Evolutionary conservation across 2,113 vertebrate species (phyloP).

Genomic region (Cheirogaleus medius): DNA sequence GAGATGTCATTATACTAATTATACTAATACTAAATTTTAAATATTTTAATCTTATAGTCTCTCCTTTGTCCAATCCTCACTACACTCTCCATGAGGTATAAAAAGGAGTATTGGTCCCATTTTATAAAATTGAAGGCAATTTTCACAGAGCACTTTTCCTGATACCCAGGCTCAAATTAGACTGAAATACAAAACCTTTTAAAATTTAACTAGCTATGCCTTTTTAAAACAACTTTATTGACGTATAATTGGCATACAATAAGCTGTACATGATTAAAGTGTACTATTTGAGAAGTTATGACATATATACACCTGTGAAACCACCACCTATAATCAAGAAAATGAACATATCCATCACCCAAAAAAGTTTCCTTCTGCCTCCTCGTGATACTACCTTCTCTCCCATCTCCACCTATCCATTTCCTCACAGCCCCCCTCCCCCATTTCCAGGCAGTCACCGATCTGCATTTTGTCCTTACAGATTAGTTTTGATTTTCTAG

Average conservation of each 20-base stretch:
- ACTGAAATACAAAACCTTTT: background rate
- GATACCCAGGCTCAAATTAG: background rate
- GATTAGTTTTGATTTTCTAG: background rate
- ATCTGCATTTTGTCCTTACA: background rate
- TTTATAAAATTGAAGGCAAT: conserved; percentile 1
- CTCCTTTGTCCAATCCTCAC: background rate
- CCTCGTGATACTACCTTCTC: background rate
- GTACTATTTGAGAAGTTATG: background rate
- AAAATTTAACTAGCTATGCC: background rate
- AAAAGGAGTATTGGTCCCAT: background rate
- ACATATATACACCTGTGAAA: background rate
- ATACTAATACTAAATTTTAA: background rate
- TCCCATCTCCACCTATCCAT: background rate
- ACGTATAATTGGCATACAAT: background rate
- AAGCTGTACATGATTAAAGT: background rate
- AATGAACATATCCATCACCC: background rate
- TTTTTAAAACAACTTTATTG: background rate
- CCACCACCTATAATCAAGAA: background rate
- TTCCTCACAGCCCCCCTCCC: accelerated
- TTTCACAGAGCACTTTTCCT: background rate
- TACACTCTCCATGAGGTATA: background rate
- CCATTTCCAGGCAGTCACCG: background rate
- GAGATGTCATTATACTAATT: background rate
- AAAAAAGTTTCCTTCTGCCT: background rate
- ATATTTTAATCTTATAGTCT: background rate